Conservation (phyloP, 2,113 vertebrate species). For the Cygnus atratus region DNA sequence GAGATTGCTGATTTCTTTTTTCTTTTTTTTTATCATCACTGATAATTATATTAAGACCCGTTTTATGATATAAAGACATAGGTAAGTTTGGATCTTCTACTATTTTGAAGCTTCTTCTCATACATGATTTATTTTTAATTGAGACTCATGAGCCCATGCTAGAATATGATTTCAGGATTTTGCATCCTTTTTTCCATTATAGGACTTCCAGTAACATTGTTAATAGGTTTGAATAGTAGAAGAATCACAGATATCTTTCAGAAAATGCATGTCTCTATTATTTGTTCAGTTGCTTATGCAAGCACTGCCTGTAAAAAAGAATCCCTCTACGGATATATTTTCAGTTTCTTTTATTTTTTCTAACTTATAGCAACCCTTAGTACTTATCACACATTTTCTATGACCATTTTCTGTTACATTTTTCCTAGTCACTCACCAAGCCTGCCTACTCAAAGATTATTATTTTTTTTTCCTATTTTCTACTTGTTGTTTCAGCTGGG, state of each 20-base stretch:
- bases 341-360: neutral
- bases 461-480: no score
- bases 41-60: neutral
- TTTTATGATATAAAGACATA: neutral
- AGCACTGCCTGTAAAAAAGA: neutral
- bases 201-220: neutral
- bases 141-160: neutral
- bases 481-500: no score
- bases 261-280: neutral
- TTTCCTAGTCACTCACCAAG: neutral
- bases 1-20: neutral
- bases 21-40: neutral
- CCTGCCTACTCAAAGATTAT: neutral
- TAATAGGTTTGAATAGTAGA: neutral
- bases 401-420: neutral
- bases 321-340: neutral
- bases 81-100: neutral
- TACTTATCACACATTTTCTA: neutral
- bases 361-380: neutral
- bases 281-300: neutral
- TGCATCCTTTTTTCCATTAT: neutral
- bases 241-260: neutral
- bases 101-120: neutral
- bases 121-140: neutral
- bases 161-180: neutral